Evolutionary conservation across 2,797 vertebrate species (phyloP).

Genomic region (Alfaro cultratus): DNA sequence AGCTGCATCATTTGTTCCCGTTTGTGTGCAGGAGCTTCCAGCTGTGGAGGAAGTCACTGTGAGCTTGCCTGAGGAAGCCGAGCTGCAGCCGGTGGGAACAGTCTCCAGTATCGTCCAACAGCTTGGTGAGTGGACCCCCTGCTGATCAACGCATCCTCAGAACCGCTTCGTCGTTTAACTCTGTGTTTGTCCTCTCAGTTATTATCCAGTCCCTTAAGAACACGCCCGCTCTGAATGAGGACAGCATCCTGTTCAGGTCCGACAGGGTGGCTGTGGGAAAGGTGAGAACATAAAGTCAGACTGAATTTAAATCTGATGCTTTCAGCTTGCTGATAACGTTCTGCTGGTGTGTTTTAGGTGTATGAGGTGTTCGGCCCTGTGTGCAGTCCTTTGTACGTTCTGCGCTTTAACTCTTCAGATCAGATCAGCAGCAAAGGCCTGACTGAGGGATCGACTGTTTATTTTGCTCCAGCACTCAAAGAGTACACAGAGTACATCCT

Average conservation of each 20-base stretch:
- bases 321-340: not conserved
- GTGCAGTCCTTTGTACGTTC: constrained; percentile 88
- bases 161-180: not conserved
- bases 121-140: constrained; percentile 80
- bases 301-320: not conserved
- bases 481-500: constrained; percentile 93
- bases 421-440: constrained; percentile 85
- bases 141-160: not conserved
- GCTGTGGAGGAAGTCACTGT: constrained; percentile 86
- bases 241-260: constrained; percentile 90
- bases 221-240: constrained; percentile 88
- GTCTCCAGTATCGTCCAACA: constrained; percentile 90
- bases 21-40: constrained; percentile 82
- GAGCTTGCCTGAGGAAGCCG: constrained; percentile 84
- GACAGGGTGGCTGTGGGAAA: constrained; percentile 87
- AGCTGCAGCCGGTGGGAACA: constrained; percentile 85
- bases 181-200: constrained; percentile 76
- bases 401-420: constrained; percentile 87
- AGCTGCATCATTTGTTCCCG: not conserved
- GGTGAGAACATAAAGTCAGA: constrained; percentile 70
- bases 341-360: constrained; percentile 77
- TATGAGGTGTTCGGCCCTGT: constrained; percentile 96
- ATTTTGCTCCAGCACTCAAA: constrained; percentile 86
- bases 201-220: constrained; percentile 90
- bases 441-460: constrained; percentile 83